These are phyloP conservation scores for Drosophila varians DNA, from an alignment of 1,140 invertebrate species.

Conservation along the genomic window DNA sequence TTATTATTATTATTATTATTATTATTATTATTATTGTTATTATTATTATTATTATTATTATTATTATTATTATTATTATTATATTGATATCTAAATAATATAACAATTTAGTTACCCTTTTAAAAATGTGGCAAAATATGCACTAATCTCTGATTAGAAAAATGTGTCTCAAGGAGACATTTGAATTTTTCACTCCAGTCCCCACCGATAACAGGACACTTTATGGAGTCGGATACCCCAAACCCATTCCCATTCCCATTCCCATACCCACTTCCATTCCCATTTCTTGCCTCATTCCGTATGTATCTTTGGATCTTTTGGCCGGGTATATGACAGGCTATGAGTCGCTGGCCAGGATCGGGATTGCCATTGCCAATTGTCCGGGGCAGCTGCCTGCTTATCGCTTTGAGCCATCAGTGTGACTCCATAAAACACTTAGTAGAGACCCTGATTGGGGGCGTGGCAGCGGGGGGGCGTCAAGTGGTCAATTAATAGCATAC, in stretches of 20 bases:
- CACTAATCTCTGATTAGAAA: too few relatives aligned
- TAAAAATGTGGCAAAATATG: too few relatives aligned
- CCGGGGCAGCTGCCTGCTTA: constrained; percentile 49
- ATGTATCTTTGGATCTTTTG: constrained; percentile 59
- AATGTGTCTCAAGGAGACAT: background rate
- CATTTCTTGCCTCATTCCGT: constrained; percentile 41
- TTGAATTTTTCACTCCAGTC: background rate
- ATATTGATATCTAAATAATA: too few relatives aligned
- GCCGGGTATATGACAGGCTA: constrained; percentile 60
- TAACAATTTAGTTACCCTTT: too few relatives aligned
- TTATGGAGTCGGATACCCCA: background rate
- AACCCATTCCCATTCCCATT: background rate
- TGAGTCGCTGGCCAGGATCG: constrained; percentile 45
- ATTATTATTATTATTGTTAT: too few relatives aligned
- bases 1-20: too few relatives aligned
- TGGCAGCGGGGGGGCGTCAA: constrained; percentile 55
- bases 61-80: too few relatives aligned
- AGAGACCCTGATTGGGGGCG: constrained; percentile 6
- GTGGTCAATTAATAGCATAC: constrained; percentile 77
- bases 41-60: too few relatives aligned
- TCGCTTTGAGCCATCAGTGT: constrained; percentile 61
- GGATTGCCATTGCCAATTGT: background rate
- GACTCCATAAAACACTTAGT: constrained; percentile 80
- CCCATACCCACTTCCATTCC: background rate
- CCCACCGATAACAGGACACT: constrained; percentile 16